Percentiles rank a stretch among this genome's conserved stretches.
Evolutionary conservation across 2,888 invertebrate genomes (phyloP).

Genomic region (Dysmachus trigonus): DNA sequence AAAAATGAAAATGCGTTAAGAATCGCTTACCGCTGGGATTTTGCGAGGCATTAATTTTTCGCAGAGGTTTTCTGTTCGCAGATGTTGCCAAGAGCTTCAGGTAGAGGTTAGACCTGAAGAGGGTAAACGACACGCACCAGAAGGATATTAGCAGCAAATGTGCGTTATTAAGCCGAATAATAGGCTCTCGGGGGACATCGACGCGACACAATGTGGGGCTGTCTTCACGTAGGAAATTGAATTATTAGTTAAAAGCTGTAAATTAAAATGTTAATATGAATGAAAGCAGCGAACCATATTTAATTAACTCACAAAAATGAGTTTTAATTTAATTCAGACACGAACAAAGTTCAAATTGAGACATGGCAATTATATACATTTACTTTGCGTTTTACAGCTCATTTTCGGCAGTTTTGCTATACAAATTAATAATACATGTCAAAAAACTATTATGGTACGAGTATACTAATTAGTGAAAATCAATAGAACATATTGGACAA

Average conservation of each 20-base stretch:
- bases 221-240: background rate
- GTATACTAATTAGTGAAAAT: no score
- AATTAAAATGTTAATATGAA: background rate
- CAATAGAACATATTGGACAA: no score
- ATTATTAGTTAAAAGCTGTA: background rate
- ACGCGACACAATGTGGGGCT: background rate
- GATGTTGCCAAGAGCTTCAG: background rate
- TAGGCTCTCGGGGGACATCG: background rate
- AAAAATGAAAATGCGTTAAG: background rate
- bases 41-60: background rate
- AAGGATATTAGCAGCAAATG: background rate
- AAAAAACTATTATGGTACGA: no score
- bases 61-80: background rate
- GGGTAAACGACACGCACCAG: background rate
- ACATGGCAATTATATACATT: background rate
- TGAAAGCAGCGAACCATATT: background rate
- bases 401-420: no score
- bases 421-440: no score
- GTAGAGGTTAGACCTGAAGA: background rate
- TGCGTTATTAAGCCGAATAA: background rate
- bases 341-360: background rate
- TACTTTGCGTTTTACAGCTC: no score
- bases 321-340: background rate
- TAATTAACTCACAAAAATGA: background rate
- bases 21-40: background rate